Evolutionary conservation across 2,797 vertebrate genomes (phyloP).

Genomic region (Channallabes apus): DNA sequence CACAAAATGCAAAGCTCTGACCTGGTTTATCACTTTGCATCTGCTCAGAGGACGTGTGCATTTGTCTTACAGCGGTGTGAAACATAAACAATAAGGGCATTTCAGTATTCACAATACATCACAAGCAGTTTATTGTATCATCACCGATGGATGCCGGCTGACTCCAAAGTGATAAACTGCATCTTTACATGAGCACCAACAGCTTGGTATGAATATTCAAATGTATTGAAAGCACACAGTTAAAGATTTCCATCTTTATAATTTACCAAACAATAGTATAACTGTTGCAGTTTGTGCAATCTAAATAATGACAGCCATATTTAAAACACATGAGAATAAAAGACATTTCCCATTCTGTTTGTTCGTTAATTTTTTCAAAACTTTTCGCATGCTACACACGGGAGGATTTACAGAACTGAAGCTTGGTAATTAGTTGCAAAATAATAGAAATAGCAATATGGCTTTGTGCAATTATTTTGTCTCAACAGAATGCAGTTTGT

Average conservation of each 20-base stretch:
- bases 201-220: slow-evolving; percentile 51
- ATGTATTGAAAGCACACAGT: slow-evolving; percentile 25
- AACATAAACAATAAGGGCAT: slow-evolving; percentile 36
- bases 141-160: slow-evolving; percentile 38
- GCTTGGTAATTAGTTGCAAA: neutral
- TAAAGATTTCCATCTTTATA: slow-evolving; percentile 8
- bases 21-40: slow-evolving; percentile 31
- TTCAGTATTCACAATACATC: slow-evolving; percentile 38
- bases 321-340: neutral
- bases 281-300: slow-evolving; percentile 6
- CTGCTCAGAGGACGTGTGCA: slow-evolving; percentile 29
- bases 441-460: too few relatives aligned
- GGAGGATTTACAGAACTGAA: neutral
- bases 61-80: slow-evolving; percentile 29
- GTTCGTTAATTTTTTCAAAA: neutral
- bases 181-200: slow-evolving; percentile 31
- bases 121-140: slow-evolving; percentile 34
- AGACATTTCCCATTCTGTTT: neutral
- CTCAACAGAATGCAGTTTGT: too few relatives aligned
- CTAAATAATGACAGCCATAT: neutral
- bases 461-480: too few relatives aligned
- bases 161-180: slow-evolving; percentile 36
- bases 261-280: slow-evolving; percentile 23
- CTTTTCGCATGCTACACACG: neutral
- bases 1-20: slow-evolving; percentile 4